Evolutionary conservation across 2,113 vertebrate genomes (phyloP), one percentile per base, ranked within the genome.

Genomic region (Epinephelus fuscoguttatus): DNA sequence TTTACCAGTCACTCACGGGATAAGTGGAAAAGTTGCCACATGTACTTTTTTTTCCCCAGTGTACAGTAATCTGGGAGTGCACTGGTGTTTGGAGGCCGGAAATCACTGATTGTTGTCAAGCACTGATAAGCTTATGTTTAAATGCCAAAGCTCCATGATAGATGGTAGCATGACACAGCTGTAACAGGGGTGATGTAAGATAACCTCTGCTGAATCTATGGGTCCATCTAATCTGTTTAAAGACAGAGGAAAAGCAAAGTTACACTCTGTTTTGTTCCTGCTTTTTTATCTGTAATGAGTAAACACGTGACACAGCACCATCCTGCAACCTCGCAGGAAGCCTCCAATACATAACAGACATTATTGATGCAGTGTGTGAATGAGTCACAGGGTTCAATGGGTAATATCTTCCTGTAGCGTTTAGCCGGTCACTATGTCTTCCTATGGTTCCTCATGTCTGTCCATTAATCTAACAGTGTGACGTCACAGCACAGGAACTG

Each of bases 291-390:
- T 49, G 19, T 19, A 30, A 25, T 19, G 33, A 47, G 15, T 12
- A 17, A 52, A 77, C 57, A 40, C 8, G 6, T 21, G n/a, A 82
- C 33, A 47, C 68, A 14, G 30, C 73, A 81, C 73, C 63, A 3
- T 23, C 30, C 57, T 81, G 68, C 72, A 45, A 84, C 30, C 37
- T 84, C 52, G 15, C 81, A 84, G 30, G 55, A 73, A 57, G 67
- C 49, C 81, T 73, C 56, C 13, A 77, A 77, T 81, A 80, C 72
- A 67, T 76, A 72, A 80, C 81, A 67, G 47, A 69, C 71, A 84
- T 72, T 75, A 84, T 4, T 63, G 77, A 87, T 84, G 68, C 72
- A 69, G 72, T 4, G 67, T 87, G 81, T 77, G 77, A 87, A 80
- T 56, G 76, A 56, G 80, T 71, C 70, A 70, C 40, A 49, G 53